phyloP scores from a whole-genome alignment of 2,113 vertebrate genomes.

The Oophaga pumilio region DNA sequence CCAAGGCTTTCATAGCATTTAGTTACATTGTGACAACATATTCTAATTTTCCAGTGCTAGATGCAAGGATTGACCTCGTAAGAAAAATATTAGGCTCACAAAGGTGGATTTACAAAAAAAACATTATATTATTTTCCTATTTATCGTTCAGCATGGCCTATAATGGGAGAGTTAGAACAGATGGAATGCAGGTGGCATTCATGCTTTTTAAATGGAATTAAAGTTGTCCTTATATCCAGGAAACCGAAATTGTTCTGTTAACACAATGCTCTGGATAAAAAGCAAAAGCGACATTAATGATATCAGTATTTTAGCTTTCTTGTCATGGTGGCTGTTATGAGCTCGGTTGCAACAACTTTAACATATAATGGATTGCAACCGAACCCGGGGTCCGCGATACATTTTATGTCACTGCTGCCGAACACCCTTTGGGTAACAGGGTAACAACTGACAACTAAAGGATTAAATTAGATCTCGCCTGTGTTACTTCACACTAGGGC shows the following conservation, averaged over 20 bases:
- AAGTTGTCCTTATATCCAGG: slow-evolving; percentile 7
- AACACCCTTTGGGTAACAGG: too few relatives aligned
- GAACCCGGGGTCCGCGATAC: too few relatives aligned
- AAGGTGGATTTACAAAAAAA: slow-evolving; percentile 26
- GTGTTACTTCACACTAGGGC: too few relatives aligned
- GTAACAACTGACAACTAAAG: too few relatives aligned
- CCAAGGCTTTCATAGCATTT: slow-evolving; percentile 17
- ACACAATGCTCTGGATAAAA: neutral
- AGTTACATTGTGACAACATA: slow-evolving; percentile 30
- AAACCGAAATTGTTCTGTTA: slow-evolving; percentile 16
- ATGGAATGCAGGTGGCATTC: neutral
- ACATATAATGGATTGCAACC: too few relatives aligned
- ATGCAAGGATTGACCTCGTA: slow-evolving; percentile 29
- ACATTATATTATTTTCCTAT: neutral
- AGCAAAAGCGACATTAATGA: slow-evolving; percentile 11
- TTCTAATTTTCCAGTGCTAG: neutral
- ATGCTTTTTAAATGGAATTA: slow-evolving; percentile 24
- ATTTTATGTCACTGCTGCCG: too few relatives aligned
- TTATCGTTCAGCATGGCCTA: neutral
- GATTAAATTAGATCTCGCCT: too few relatives aligned
- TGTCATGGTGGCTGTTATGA: neutral
- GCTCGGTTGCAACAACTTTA: too few relatives aligned
- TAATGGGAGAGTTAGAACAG: neutral
- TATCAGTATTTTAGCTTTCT: neutral
- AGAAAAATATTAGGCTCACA: slow-evolving; percentile 12